Conservation (phyloP, 2,113 vertebrate genomes). For the Malurus melanocephalus region DNA sequence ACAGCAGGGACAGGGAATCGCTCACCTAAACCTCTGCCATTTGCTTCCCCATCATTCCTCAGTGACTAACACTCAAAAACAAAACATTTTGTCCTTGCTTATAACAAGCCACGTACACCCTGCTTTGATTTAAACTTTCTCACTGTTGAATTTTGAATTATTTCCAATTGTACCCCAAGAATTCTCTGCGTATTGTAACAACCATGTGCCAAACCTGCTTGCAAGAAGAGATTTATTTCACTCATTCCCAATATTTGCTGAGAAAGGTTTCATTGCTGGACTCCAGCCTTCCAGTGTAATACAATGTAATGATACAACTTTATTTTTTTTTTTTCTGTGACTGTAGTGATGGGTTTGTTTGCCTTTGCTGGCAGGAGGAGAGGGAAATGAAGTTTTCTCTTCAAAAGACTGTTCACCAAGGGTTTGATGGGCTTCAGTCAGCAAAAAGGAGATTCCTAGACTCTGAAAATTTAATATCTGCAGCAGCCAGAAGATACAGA, state of each 20-base stretch:
- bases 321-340: too few species aligned
- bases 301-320: too few species aligned
- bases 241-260: not conserved
- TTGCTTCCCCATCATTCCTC: not conserved
- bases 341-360: too few species aligned
- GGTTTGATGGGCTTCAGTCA: not conserved
- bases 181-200: not conserved
- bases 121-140: not conserved
- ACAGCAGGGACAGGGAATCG: not conserved
- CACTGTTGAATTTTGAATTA: not conserved
- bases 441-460: not conserved
- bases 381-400: not conserved
- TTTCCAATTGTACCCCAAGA: not conserved
- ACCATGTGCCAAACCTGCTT: not conserved
- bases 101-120: not conserved
- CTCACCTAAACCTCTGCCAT: not conserved
- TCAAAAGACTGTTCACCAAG: fast-evolving
- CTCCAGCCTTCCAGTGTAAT: not conserved
- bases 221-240: not conserved
- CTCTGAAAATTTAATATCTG: not conserved
- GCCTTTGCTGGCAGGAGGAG: not conserved
- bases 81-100: not conserved
- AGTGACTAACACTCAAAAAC: not conserved
- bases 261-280: not conserved
- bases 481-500: not conserved